Evolutionary conservation across 2,797 vertebrate species (phyloP), one percentile per base, ranked within the genome.

Genomic region (Myotis vivesi): DNA sequence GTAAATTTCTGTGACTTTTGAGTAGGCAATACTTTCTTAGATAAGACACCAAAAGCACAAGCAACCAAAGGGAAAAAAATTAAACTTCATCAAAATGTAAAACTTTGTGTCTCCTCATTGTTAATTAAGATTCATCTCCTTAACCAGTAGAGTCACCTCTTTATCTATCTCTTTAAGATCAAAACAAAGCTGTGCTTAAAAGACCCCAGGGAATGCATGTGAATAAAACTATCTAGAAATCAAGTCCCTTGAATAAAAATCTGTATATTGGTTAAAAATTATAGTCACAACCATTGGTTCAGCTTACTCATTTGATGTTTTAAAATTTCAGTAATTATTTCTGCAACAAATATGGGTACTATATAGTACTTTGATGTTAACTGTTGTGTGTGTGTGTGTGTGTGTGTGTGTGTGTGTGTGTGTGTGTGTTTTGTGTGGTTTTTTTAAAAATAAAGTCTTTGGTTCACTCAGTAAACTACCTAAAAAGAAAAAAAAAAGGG

Each of bases 391-490:
- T 11, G 25, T 59, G 46, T 46, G 12, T 57, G 9, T 59, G 10
- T 57, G 10, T 11, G 25, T 59, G 46, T 13, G 46, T 46, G 44
- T 46, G 44, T 12, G 44, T 57, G 8, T 57, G 9, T 57, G 4
- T 44, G 41, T 44, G 36, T 36, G 36, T 44, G 41, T 44, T 9
- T 44, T n/a, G n/a, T n/a, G n/a, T n/a, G n/a, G n/a, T 44, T 1
- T 44, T 44, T 44, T 12, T 28, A 95, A 96, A 82, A 96, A 82
- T 25, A 51, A 80, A 55, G n/a, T 19, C 69, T 91, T 59, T 51
- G 44, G 41, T 73, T 73, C 79, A 73, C 25, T 51, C 19, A n/a
- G 41, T 64, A 38, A 90, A 90, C 33, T 22, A 55, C 33, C 28
- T 15, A 41, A 36, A 68, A 57, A 44, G 41, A 59, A 17, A 28